Evolutionary conservation across 2,113 vertebrate genomes (phyloP).

Genomic region (Ranitomeya imitator): DNA sequence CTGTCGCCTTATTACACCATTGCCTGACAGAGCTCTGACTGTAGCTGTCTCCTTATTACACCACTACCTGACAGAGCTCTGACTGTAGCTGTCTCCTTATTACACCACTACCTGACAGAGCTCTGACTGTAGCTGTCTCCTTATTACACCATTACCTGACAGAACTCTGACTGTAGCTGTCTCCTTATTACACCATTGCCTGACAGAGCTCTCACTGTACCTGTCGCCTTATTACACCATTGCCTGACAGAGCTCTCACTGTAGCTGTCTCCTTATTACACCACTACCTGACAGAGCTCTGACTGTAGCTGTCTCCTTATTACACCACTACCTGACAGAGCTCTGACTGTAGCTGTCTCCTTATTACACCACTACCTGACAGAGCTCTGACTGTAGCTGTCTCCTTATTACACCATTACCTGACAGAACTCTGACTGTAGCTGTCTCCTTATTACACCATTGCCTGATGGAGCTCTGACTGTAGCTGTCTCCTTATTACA

Average conservation of each 20-base stretch:
- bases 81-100: not conserved
- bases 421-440: not conserved
- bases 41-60: not conserved
- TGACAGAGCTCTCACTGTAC: not conserved
- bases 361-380: not conserved
- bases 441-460: not conserved
- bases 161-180: too few species aligned
- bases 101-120: not conserved
- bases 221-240: not conserved
- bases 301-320: not conserved
- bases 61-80: not conserved
- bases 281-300: not conserved
- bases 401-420: not conserved
- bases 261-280: not conserved
- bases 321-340: too few species aligned
- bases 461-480: not conserved
- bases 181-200: too few species aligned
- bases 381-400: not conserved
- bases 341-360: not conserved
- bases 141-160: not conserved
- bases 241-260: not conserved
- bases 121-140: not conserved
- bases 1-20: not conserved
- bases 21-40: not conserved
- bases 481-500: not conserved